Evolutionary conservation across 2,797 vertebrate species (phyloP).

Genomic region (Hipposideros larvatus): DNA sequence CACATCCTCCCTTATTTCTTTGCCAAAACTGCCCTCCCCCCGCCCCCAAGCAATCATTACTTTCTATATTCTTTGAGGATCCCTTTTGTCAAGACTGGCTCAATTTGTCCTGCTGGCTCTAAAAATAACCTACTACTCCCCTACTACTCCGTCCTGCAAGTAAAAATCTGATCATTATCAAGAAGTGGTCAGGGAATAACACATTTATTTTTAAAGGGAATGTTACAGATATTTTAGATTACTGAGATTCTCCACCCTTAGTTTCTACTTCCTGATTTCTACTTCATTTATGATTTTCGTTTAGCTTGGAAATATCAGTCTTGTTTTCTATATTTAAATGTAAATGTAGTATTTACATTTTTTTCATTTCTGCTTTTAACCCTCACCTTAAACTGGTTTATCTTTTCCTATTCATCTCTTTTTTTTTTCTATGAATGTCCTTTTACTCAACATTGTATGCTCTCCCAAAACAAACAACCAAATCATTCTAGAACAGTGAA

Average conservation of each 20-base stretch:
- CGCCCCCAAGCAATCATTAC: neutral
- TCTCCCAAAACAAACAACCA: neutral
- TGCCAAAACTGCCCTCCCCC: neutral
- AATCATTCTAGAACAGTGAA: neutral
- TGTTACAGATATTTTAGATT: neutral
- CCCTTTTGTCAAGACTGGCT: neutral
- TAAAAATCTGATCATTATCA: neutral
- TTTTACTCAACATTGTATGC: neutral
- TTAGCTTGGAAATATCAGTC: neutral
- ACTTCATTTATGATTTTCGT: neutral
- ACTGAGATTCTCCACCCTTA: neutral
- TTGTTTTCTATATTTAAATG: neutral
- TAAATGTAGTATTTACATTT: neutral
- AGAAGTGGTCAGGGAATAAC: neutral
- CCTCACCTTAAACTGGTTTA: neutral
- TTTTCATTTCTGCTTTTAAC: neutral
- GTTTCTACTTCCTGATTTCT: constrained; percentile 9
- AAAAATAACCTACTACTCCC: neutral
- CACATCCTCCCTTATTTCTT: neutral
- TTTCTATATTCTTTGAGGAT: neutral
- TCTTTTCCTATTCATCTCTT: neutral
- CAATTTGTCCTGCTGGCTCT: neutral
- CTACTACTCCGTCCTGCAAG: neutral
- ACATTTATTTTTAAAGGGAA: neutral
- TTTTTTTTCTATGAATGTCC: neutral